phyloP scores from a whole-genome alignment of 1,140 invertebrate genomes.

The Ceratosolen fusciceps region DNA sequence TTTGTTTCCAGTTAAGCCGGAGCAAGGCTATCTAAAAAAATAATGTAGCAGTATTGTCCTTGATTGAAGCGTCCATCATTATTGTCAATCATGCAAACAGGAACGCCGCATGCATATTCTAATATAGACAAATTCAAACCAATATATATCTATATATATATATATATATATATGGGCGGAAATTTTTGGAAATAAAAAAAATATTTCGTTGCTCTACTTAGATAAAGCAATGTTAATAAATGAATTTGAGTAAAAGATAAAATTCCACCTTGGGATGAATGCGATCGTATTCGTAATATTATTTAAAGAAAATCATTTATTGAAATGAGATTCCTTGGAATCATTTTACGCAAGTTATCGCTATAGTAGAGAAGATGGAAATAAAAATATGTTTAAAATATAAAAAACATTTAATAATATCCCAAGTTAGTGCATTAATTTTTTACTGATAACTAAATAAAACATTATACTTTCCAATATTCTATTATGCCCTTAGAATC shows the following conservation, averaged over 20 bases:
- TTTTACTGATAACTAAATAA: conserved; percentile 37
- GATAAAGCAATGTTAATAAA: conserved; percentile 68
- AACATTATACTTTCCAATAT: conserved; percentile 5
- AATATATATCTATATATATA: conserved; percentile 52
- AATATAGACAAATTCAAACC: no score
- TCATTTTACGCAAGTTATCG: conserved; percentile 28
- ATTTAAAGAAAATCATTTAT: conserved; percentile 15
- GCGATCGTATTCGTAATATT: conserved; percentile 14
- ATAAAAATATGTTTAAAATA: conserved; percentile 38
- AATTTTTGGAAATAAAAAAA: conserved; percentile 47
- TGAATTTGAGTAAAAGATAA: conserved; percentile 10
- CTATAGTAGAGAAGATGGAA: conserved; percentile 33
- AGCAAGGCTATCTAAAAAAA: conserved; percentile 58
- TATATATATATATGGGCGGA: conserved; percentile 31
- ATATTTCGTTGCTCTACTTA: conserved; percentile 69
- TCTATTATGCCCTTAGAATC: conserved; percentile 4
- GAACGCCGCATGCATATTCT: conserved; percentile 46
- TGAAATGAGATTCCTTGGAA: neutral
- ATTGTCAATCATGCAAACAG: conserved; percentile 25
- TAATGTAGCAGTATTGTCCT: conserved; percentile 13
- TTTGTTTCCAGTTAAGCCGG: conserved; percentile 68
- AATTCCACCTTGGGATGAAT: conserved; percentile 22
- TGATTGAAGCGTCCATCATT: conserved; percentile 16
- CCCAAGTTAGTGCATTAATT: conserved; percentile 63
- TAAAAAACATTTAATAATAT: conserved; percentile 51